Evolutionary conservation across 2,888 invertebrate genomes (phyloP).

Genomic region (Apamea crenata): DNA sequence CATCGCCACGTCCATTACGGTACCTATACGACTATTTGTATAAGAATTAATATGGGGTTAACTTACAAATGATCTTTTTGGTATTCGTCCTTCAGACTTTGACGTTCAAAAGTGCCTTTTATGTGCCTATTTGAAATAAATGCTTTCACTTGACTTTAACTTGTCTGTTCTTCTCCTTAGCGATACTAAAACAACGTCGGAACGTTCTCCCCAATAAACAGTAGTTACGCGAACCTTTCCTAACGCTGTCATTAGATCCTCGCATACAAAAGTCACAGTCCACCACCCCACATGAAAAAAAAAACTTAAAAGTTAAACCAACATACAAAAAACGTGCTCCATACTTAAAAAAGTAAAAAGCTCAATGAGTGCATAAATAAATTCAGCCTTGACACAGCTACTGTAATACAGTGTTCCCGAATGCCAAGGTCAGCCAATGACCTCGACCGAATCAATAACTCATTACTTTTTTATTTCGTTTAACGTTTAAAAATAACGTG

Average conservation of each 20-base stretch:
- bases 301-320: neutral
- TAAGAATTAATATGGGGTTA: neutral
- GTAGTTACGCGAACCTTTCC: neutral
- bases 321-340: constrained; percentile 41
- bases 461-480: constrained; percentile 85
- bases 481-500: constrained; percentile 82
- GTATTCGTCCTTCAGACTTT: neutral
- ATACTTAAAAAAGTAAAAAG: constrained; percentile 64
- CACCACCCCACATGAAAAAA: neutral
- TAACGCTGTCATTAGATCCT: neutral
- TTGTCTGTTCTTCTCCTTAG: neutral
- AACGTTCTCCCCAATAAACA: too few species aligned
- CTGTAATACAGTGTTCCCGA: constrained; percentile 66
- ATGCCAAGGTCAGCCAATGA: constrained; percentile 75
- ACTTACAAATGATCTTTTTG: neutral
- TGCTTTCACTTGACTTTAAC: neutral
- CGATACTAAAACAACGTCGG: neutral
- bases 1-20: neutral
- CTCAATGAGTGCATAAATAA: constrained; percentile 75
- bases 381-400: constrained; percentile 79
- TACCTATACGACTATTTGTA: too few species aligned
- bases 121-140: neutral
- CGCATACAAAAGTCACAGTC: neutral
- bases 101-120: neutral
- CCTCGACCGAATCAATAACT: constrained; percentile 81